Evolutionary conservation across 2,888 invertebrate genomes (phyloP).

Genomic region (Notodonta dromedarius): DNA sequence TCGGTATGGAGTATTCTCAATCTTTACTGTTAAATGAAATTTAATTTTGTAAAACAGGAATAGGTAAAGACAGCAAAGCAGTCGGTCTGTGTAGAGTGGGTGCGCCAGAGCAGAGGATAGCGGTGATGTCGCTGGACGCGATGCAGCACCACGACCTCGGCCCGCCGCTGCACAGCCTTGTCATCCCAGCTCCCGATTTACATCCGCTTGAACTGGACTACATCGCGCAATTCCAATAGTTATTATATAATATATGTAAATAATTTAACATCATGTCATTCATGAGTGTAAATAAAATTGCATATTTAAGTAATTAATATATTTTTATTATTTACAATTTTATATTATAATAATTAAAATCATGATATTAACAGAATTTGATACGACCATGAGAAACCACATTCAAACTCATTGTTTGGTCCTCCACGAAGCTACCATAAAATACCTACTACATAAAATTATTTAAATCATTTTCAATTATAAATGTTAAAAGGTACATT

Average conservation of each 20-base stretch:
- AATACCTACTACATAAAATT: slow-evolving; percentile 69
- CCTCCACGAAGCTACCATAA: slow-evolving; percentile 79
- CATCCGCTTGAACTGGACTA: slow-evolving; percentile 97
- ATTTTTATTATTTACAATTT: slow-evolving; percentile 82
- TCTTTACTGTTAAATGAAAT: background rate
- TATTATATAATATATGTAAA: slow-evolving; percentile 20
- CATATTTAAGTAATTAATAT: slow-evolving; percentile 67
- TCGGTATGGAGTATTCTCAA: no score
- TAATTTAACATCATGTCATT: background rate
- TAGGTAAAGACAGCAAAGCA: slow-evolving; percentile 86
- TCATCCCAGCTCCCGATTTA: slow-evolving; percentile 92
- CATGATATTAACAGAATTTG: slow-evolving; percentile 77
- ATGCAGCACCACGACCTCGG: slow-evolving; percentile 92
- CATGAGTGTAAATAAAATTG: slow-evolving; percentile 47
- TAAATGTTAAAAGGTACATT: slow-evolving; percentile 83
- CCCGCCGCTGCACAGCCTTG: slow-evolving; percentile 95
- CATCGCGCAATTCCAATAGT: slow-evolving; percentile 86
- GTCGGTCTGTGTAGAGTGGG: slow-evolving; percentile 97
- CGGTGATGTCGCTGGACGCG: slow-evolving; percentile 88
- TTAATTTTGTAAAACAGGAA: slow-evolving; percentile 46
- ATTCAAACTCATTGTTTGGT: slow-evolving; percentile 76
- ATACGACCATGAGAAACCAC: slow-evolving; percentile 73
- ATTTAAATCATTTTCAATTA: slow-evolving; percentile 71
- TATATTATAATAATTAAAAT: slow-evolving; percentile 66
- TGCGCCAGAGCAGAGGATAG: slow-evolving; percentile 91